phyloP scores from a whole-genome alignment of 2,113 vertebrate genomes.

The Delphinus delphis region DNA sequence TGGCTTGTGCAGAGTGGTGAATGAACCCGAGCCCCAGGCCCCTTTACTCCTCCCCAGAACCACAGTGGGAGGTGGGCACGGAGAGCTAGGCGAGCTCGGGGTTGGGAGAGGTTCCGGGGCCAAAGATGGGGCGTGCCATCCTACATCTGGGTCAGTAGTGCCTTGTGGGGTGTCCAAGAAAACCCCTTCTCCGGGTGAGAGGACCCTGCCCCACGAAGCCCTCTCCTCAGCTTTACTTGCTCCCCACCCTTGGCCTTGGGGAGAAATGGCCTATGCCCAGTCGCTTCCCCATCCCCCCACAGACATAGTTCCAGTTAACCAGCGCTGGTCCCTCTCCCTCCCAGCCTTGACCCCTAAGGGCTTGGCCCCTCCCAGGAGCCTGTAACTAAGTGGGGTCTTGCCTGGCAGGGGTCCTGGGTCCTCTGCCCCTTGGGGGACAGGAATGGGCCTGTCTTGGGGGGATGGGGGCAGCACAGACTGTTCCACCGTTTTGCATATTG shows the following conservation, averaged over 20 bases:
- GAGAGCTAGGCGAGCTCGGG: background rate
- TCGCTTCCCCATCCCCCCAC: too few species aligned
- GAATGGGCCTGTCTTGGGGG: background rate
- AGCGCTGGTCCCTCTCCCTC: constrained; percentile 43
- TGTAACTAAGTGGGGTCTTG: constrained; percentile 53
- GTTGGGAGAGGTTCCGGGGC: background rate
- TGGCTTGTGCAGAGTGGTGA: background rate
- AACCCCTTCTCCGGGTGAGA: background rate
- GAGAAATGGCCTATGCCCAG: background rate
- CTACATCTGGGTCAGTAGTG: constrained; percentile 59
- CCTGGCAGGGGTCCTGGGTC: constrained; percentile 38
- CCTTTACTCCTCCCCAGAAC: background rate
- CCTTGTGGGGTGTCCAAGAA: constrained; percentile 66
- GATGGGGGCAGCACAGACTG: constrained; percentile 23
- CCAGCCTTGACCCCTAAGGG: constrained; percentile 54
- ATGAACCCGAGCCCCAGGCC: background rate
- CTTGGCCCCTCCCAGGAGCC: constrained; percentile 12
- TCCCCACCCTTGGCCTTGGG: constrained; percentile 19
- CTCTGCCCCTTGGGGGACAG: constrained; percentile 14
- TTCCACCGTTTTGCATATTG: background rate
- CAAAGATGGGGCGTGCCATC: background rate
- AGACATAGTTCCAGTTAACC: background rate
- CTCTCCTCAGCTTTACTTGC: constrained; percentile 59
- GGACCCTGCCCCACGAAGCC: constrained; percentile 36
- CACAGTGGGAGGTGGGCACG: background rate